Base-by-base conservation (phyloP, 1,140 invertebrate genomes). In the Atopsyche davidsoni region DNA sequence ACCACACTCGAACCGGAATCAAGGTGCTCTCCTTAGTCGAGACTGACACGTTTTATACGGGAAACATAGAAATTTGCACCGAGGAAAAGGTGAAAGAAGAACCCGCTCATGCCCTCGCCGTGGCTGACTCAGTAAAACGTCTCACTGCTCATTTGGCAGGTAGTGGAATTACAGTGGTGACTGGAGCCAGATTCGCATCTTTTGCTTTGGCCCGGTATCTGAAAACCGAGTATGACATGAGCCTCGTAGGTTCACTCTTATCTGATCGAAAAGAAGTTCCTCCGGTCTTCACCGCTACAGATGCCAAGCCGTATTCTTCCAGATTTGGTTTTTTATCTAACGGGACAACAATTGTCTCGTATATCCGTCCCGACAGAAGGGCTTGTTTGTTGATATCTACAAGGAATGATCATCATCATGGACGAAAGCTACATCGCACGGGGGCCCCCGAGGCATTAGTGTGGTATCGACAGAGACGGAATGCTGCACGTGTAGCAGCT, bases 11-110 rank as follows among this genome's bases (percentile, higher is more conserved):
- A 52, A 60, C 48, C 39, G 73, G 73, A 1, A 63, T 74, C 0
- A 75, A 75, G 62, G 46, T 75, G 19, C 64, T 68, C 23, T 47
- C 69, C 2, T 49, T 74, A 9, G 66, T 69, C 14, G 72, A 75
- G 55, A 57, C 73, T 4, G 56, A 60, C 39, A 72, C 60, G 25
- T 73, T 73, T 55, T 77, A 75, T 60, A 60, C 73, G 1, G 60
- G 59, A 13, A 76, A 76, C 50, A 56, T 76, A 22, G 70, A 77
- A 60, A 64, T 76, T 13, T 65, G 63, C 21, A 65, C 68, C 22
- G 70, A 65, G 9, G 67, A 71, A 57, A 60, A 55, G 16, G 39
- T 60, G 25, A 65, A 62, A 44, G 64, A 64, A 60, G 59, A 59
- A 35, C 41, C 59, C 10, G 2, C 31, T 4, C 41, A 36, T 1